Percentiles rank a stretch among this genome's conserved stretches.
phyloP scores from a whole-genome alignment of 2,888 invertebrate species.

The Bhutanitis thaidina region DNA sequence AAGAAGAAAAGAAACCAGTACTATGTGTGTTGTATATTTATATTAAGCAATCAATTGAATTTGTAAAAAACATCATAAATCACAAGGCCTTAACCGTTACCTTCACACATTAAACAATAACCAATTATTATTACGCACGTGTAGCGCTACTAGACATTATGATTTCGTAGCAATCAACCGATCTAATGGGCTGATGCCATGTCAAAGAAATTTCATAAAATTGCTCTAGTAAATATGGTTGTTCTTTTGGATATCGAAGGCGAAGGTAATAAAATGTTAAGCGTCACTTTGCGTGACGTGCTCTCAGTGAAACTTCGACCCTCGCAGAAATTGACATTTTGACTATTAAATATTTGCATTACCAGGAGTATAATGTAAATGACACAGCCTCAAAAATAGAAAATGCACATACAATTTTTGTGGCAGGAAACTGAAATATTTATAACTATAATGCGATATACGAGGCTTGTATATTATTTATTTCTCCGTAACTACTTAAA shows the following conservation, averaged over 20 bases:
- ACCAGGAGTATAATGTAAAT: no score
- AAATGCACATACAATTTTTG: no score
- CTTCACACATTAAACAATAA: slow-evolving; percentile 28
- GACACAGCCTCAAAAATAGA: no score
- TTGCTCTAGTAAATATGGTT: slow-evolving; percentile 43
- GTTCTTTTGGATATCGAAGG: slow-evolving; percentile 39
- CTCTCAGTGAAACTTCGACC: slow-evolving; percentile 56
- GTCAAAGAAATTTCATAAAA: slow-evolving; percentile 70
- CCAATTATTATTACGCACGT: slow-evolving; percentile 35
- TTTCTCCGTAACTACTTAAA: no score
- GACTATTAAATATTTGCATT: slow-evolving; percentile 22
- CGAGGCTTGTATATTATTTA: no score
- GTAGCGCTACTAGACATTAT: slow-evolving; percentile 36
- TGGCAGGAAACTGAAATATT: no score
- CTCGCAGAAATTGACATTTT: slow-evolving; percentile 31
- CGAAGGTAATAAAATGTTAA: slow-evolving; percentile 65
- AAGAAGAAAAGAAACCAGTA: no score
- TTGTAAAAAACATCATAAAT: slow-evolving; percentile 22
- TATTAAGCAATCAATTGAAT: not conserved
- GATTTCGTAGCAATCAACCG: slow-evolving; percentile 59
- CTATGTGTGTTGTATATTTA: no score
- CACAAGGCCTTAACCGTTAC: slow-evolving; percentile 28
- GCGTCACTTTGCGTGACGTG: slow-evolving; percentile 66
- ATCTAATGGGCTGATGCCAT: slow-evolving; percentile 74
- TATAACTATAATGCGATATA: no score